A percentile compares a stretch with the other conserved stretches of the same genome.
Evolutionary conservation across 92 coral and sea anemone genomes (phyloP).

Genomic region (Actinernus sp.): DNA sequence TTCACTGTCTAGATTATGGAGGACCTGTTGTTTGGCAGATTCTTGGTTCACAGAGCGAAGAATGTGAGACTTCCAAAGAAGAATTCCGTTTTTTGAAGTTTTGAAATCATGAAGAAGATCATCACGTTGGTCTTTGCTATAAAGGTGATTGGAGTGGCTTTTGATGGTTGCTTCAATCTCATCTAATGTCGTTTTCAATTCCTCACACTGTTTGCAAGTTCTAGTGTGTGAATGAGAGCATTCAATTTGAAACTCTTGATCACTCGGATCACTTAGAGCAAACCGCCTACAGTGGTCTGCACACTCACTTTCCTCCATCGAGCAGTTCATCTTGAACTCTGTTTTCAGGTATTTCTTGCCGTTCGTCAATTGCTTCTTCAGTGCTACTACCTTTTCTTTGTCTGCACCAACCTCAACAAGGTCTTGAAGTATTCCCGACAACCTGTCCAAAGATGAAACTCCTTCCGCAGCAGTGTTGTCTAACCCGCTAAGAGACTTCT

Average conservation of each 20-base stretch:
- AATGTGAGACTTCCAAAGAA: constrained; percentile 72
- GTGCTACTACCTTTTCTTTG: background rate
- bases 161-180: constrained; percentile 1
- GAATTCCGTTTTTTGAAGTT: constrained; percentile 8
- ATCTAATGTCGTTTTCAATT: background rate
- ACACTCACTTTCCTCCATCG: constrained; percentile 13
- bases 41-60: constrained; percentile 76
- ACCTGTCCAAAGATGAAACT: too few species aligned
- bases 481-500: constrained; percentile 10
- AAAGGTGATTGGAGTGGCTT: background rate
- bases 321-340: constrained; percentile 6
- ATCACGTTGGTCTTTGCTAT: constrained; percentile 6
- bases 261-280: constrained; percentile 9
- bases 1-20: constrained; percentile 26
- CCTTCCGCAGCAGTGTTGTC: constrained; percentile 16
- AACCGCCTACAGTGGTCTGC: constrained; percentile 32
- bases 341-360: constrained; percentile 26
- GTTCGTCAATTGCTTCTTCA: background rate
- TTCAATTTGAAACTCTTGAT: background rate
- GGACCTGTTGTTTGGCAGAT: constrained; percentile 64
- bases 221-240: background rate
- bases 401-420: too few species aligned
- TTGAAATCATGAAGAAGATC: too few species aligned
- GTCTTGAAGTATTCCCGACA: too few species aligned
- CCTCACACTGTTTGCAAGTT: background rate